These are phyloP conservation scores for Anabas testudineus DNA, from an alignment of 2,797 vertebrate genomes.

Conservation along the genomic window DNA sequence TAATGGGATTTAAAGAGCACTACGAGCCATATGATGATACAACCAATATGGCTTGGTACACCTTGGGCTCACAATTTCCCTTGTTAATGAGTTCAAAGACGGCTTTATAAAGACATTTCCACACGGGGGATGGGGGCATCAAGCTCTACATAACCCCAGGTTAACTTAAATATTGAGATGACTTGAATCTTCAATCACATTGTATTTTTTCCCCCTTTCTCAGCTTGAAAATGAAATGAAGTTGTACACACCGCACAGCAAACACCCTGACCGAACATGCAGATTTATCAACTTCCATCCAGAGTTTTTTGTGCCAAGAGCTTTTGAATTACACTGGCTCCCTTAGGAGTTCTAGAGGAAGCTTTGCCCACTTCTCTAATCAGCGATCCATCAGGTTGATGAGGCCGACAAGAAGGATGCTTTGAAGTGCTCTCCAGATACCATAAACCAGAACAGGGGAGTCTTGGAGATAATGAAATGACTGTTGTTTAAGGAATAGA, in stretches of 20 bases:
- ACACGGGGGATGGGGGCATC: conserved; percentile 55
- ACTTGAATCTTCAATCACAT: conserved; percentile 49
- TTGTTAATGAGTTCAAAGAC: conserved; percentile 75
- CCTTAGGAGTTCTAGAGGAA: conserved; percentile 17
- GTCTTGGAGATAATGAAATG: conserved; percentile 71
- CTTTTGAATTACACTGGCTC: conserved; percentile 29
- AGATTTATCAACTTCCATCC: conserved; percentile 20
- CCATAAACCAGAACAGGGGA: conserved; percentile 62
- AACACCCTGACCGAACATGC: conserved; percentile 21
- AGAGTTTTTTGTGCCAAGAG: conserved; percentile 14
- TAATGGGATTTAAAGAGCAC: conserved; percentile 37
- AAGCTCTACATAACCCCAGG: conserved; percentile 69
- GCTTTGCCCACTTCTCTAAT: conserved; percentile 48
- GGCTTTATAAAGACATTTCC: conserved; percentile 83
- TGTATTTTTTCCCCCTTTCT: conserved; percentile 13
- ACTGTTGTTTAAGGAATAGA: conserved; percentile 63
- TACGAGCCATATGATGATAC: conserved; percentile 20
- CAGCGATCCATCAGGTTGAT: conserved; percentile 56
- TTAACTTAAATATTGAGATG: conserved; percentile 79
- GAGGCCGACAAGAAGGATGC: conserved; percentile 46
- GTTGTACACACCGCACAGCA: not conserved
- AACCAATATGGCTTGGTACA: conserved; percentile 38
- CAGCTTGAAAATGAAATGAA: conserved; percentile 6
- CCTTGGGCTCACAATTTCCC: conserved; percentile 32
- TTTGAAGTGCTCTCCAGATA: conserved; percentile 68